Percentiles rank a stretch among this genome's conserved stretches.
Evolutionary conservation across 2,797 vertebrate species (phyloP).

Genomic region (Neopelma chrysocephalum): DNA sequence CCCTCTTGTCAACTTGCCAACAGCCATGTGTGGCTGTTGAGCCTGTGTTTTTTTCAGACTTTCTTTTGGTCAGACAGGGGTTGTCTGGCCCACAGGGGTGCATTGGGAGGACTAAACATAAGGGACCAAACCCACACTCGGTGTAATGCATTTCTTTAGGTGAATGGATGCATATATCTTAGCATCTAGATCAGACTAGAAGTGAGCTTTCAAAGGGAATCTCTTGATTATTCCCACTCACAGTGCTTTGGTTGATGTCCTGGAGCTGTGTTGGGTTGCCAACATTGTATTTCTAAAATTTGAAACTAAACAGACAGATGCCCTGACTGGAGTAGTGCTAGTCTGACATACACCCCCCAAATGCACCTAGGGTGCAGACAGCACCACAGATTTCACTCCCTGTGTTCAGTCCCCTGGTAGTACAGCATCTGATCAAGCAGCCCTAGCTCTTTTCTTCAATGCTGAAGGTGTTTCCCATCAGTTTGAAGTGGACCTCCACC

Average conservation of each 20-base stretch:
- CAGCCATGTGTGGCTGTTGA: background rate
- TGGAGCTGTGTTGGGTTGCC: background rate
- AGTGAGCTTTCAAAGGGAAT: background rate
- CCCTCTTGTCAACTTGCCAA: background rate
- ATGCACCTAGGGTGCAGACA: background rate
- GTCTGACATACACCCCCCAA: background rate
- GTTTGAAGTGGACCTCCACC: background rate
- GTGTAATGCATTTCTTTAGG: background rate
- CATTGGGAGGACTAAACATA: background rate
- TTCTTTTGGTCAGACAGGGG: background rate
- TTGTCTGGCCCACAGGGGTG: background rate
- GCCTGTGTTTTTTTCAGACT: background rate
- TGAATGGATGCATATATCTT: background rate
- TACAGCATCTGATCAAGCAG: background rate
- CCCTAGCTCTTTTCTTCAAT: background rate
- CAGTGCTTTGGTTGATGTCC: background rate
- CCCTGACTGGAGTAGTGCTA: background rate
- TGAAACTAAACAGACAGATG: background rate
- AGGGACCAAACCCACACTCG: accelerated
- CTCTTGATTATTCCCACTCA: background rate
- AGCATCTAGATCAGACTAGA: background rate
- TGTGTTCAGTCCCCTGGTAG: background rate
- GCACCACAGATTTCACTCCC: background rate
- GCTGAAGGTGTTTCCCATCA: background rate
- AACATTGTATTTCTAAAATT: background rate